Conservation (phyloP, 2,888 invertebrate genomes). For the Carpatolechia fugitivella region DNA sequence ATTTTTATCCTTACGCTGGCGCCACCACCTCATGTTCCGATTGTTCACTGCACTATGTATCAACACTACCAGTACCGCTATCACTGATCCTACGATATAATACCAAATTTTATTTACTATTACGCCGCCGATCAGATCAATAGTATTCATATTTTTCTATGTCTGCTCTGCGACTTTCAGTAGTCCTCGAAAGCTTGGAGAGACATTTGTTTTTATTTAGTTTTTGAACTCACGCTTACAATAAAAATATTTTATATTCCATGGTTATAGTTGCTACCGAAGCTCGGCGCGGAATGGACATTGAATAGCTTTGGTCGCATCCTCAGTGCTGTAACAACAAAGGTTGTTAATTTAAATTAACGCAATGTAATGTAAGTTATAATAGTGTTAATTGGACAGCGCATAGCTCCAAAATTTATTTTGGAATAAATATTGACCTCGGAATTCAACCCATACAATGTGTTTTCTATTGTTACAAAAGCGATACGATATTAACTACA, state of each 20-base stretch:
- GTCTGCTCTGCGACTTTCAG: constrained; percentile 12
- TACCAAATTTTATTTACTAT: background rate
- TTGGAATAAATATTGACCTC: constrained; percentile 6
- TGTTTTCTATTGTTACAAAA: background rate
- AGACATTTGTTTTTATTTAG: background rate
- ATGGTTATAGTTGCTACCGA: background rate
- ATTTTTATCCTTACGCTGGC: constrained; percentile 24
- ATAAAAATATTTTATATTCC: too few species aligned
- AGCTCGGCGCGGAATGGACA: background rate
- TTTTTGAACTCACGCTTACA: too few species aligned
- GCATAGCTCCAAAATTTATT: constrained; percentile 15
- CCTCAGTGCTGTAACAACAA: background rate
- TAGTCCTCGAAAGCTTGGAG: constrained; percentile 1
- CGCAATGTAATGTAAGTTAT: constrained; percentile 3
- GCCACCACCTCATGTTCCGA: constrained; percentile 31
- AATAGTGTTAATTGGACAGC: constrained; percentile 20
- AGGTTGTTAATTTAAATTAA: constrained; percentile 26
- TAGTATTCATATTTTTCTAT: background rate
- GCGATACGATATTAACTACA: too few species aligned
- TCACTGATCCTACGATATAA: background rate
- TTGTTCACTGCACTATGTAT: constrained; percentile 9
- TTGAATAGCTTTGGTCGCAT: background rate
- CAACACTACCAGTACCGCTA: background rate
- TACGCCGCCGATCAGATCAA: background rate
- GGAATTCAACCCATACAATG: background rate